These are phyloP conservation scores for Sebastes diploproa DNA, from an alignment of 2,797 vertebrate genomes.

Conservation along the genomic window DNA sequence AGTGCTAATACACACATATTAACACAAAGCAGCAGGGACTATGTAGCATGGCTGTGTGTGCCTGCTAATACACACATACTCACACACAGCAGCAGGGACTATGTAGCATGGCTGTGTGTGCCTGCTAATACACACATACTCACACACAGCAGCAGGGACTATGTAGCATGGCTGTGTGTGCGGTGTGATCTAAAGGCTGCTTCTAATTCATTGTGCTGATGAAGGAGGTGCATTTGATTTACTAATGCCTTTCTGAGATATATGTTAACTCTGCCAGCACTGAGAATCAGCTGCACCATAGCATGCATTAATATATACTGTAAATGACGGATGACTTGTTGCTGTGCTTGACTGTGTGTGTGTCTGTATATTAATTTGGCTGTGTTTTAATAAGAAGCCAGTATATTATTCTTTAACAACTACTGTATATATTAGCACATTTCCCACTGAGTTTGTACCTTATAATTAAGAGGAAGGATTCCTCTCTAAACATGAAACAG, in stretches of 20 bases:
- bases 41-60: too few species aligned
- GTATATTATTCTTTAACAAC: background rate
- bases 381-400: background rate
- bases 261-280: background rate
- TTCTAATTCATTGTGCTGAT: slow-evolving; percentile 38
- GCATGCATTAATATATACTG: background rate
- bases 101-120: too few species aligned
- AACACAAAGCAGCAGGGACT: too few species aligned
- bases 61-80: too few species aligned
- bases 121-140: too few species aligned
- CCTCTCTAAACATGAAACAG: background rate
- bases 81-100: too few species aligned
- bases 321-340: background rate
- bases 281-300: background rate
- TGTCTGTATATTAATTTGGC: background rate
- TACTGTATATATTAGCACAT: background rate
- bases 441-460: background rate
- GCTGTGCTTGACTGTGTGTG: background rate
- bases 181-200: background rate
- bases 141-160: background rate
- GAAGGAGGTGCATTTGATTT: slow-evolving; percentile 24
- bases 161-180: background rate
- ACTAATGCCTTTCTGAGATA: slow-evolving; percentile 23
- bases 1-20: background rate
- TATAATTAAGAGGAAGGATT: background rate